These are phyloP conservation scores for Drosophila novamexicana DNA, from an alignment of 1,140 invertebrate species.

Conservation along the genomic window DNA sequence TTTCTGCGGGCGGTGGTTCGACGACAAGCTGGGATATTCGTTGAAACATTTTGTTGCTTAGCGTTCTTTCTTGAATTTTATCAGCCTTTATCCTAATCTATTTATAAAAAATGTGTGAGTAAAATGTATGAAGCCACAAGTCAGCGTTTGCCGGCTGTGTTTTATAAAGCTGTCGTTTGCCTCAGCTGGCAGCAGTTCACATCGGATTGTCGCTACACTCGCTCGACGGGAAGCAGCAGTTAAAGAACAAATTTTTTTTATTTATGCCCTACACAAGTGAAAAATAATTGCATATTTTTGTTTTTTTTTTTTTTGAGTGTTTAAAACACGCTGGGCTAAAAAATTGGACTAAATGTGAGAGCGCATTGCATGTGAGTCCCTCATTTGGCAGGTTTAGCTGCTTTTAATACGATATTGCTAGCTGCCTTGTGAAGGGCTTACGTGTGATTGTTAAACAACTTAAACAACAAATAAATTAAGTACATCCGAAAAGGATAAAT, in stretches of 20 bases:
- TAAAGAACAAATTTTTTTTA: not conserved
- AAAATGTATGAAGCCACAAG: constrained; percentile 6
- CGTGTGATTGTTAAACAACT: constrained; percentile 71
- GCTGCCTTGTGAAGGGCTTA: constrained; percentile 84
- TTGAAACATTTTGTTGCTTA: constrained; percentile 29
- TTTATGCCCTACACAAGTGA: not conserved
- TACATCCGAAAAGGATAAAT: not conserved
- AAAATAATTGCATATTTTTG: constrained; percentile 5
- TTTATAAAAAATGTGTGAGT: not conserved
- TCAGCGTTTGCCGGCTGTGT: not conserved
- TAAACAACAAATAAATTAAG: not conserved
- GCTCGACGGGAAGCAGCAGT: not conserved
- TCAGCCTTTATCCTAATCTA: constrained; percentile 46
- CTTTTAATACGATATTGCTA: constrained; percentile 68
- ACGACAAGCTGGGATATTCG: constrained; percentile 12
- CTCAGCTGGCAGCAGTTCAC: constrained; percentile 28
- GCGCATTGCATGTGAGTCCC: constrained; percentile 72
- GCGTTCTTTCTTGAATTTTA: constrained; percentile 12
- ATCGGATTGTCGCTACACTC: constrained; percentile 26
- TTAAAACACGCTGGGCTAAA: not conserved
- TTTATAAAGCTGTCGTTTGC: constrained; percentile 29
- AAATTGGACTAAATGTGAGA: not conserved
- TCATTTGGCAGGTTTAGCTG: constrained; percentile 79
- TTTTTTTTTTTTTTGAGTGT: constrained; percentile 17
- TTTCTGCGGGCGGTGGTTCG: constrained; percentile 28